A percentile compares a stretch with the other conserved stretches of the same genome.
Conservation (phyloP, 2,113 vertebrate species). For the Pterocles gutturalis region DNA sequence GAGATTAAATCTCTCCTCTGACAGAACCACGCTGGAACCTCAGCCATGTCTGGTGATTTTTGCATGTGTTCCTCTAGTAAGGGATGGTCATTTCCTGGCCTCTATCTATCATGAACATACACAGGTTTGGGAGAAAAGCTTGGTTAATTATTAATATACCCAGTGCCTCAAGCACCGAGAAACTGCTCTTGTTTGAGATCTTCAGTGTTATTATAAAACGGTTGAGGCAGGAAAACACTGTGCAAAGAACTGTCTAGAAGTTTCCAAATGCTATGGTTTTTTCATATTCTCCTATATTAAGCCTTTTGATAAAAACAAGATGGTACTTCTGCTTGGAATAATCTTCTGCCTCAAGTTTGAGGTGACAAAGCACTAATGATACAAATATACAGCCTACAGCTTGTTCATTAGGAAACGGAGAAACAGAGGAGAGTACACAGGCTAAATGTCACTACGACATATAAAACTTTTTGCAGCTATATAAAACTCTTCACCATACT, state of each 20-base stretch:
- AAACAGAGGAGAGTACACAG: not conserved
- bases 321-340: constrained; percentile 28
- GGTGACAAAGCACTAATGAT: constrained; percentile 36
- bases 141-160: not conserved
- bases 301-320: constrained; percentile 1
- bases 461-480: constrained; percentile 9
- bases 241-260: not conserved
- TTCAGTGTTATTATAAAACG: not conserved
- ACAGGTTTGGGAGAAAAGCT: not conserved
- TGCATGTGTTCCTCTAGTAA: not conserved
- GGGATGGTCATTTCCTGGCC: not conserved
- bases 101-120: not conserved
- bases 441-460: constrained; percentile 37
- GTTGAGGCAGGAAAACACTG: not conserved
- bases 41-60: not conserved
- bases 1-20: not conserved
- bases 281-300: not conserved
- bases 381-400: constrained; percentile 35
- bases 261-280: not conserved
- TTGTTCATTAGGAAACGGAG: constrained; percentile 1
- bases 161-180: not conserved
- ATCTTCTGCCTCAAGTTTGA: not conserved
- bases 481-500: constrained; percentile 1
- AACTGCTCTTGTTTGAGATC: not conserved
- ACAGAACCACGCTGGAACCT: not conserved